Conservation (phyloP, 2,888 invertebrate genomes). For the Argyresthia albistria region DNA sequence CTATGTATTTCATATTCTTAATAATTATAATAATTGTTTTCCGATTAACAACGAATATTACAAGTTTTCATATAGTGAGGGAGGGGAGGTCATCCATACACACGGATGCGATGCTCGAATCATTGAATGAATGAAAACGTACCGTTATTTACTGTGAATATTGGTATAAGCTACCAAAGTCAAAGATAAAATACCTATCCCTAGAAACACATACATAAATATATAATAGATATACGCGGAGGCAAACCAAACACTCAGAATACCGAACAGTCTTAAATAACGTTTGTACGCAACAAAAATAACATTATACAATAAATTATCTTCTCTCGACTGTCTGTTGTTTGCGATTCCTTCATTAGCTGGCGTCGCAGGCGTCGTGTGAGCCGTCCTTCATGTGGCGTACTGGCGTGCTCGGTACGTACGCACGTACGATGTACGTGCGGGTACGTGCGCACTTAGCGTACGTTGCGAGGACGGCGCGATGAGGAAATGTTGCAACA, state of each 20-base stretch:
- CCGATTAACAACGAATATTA: not conserved
- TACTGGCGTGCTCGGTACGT: not conserved
- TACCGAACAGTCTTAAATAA: slow-evolving; percentile 66
- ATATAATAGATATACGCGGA: slow-evolving; percentile 46
- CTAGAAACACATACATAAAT: slow-evolving; percentile 22
- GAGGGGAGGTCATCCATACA: not conserved
- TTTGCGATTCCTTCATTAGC: slow-evolving; percentile 53
- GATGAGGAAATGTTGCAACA: slow-evolving; percentile 2
- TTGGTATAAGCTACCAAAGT: not conserved
- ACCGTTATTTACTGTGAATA: not conserved
- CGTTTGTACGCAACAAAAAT: slow-evolving; percentile 64
- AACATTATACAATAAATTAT: slow-evolving; percentile 19
- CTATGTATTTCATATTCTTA: slow-evolving; percentile 8
- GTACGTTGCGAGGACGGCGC: not conserved
- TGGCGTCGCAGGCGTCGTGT: slow-evolving; percentile 61
- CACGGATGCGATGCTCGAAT: not conserved
- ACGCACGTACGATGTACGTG: not conserved
- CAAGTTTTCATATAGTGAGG: not conserved
- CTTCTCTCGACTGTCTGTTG: not conserved
- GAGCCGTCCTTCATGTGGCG: slow-evolving; percentile 16
- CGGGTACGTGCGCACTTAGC: not conserved
- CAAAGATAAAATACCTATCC: not conserved
- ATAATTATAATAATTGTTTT: not conserved
- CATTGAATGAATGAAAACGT: not conserved
- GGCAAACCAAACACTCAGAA: slow-evolving; percentile 57